Percentiles rank a stretch among this genome's conserved stretches.
These are phyloP conservation scores for Neogale vison DNA, from an alignment of 2,113 vertebrate species.

Conservation along the genomic window DNA sequence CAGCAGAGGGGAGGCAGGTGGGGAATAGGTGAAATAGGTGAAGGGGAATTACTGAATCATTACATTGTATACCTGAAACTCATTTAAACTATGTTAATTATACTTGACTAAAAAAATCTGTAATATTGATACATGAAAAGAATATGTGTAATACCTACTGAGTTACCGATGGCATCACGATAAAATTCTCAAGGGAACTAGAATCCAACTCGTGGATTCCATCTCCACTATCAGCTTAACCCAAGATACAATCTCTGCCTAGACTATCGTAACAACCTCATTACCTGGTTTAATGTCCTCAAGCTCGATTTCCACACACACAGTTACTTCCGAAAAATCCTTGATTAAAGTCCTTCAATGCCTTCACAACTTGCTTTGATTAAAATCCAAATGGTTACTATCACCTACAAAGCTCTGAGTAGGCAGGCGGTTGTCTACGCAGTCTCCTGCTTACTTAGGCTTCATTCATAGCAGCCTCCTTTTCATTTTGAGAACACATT, in stretches of 20 bases:
- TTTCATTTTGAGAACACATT: background rate
- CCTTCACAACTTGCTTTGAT: background rate
- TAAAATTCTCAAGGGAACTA: conserved; percentile 4
- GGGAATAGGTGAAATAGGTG: background rate
- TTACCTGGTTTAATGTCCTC: background rate
- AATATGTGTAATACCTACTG: background rate
- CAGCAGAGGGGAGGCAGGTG: background rate
- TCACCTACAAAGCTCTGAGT: background rate
- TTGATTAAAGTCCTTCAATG: background rate
- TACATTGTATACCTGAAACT: background rate
- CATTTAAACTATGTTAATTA: background rate
- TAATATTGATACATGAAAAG: background rate
- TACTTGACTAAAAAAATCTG: background rate
- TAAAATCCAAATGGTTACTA: background rate
- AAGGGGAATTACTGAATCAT: background rate
- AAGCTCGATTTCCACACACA: background rate
- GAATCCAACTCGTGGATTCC: background rate
- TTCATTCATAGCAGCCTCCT: background rate
- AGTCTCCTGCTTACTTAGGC: background rate
- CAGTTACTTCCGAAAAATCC: background rate
- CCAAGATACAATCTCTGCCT: background rate
- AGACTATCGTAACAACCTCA: background rate
- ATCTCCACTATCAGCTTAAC: background rate
- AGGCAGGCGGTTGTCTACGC: background rate
- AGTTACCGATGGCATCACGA: background rate